Evolutionary conservation across 2,113 vertebrate genomes (phyloP).

Genomic region (human): DNA sequence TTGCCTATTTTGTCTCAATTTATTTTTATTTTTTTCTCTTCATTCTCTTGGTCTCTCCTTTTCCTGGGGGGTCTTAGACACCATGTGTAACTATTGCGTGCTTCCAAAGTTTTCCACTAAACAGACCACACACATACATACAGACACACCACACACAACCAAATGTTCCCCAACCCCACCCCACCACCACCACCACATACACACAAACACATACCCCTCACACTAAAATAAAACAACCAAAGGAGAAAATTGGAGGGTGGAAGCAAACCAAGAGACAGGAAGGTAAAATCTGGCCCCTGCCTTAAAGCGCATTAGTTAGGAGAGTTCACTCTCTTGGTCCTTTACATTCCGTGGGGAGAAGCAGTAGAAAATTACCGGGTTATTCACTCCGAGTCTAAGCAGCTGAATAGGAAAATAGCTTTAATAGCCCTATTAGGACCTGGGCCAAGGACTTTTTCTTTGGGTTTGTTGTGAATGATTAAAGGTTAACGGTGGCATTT

Average conservation of each 20-base stretch:
- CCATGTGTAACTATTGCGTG: background rate
- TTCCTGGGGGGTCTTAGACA: background rate
- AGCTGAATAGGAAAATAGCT: constrained; percentile 2
- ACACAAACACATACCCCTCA: too few relatives aligned
- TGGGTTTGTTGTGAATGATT: constrained; percentile 50
- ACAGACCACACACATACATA: background rate
- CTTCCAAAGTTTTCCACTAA: background rate
- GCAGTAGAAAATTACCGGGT: background rate
- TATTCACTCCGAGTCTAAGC: constrained; percentile 29
- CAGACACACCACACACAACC: background rate
- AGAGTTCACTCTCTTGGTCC: background rate
- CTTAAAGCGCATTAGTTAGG: background rate
- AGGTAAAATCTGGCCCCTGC: background rate
- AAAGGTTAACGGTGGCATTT: constrained; percentile 48
- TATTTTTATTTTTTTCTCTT: background rate
- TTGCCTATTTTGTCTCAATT: background rate
- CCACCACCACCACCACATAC: background rate
- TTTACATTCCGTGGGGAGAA: background rate
- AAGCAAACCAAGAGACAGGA: background rate
- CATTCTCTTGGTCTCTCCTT: constrained; percentile 1
- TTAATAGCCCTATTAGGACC: constrained; percentile 30
- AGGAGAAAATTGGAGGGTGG: background rate
- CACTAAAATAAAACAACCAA: background rate
- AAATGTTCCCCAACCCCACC: too few relatives aligned
- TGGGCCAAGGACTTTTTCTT: constrained; percentile 33